Conservation (phyloP, 1,140 invertebrate genomes). For the Drosophila santomea region DNA sequence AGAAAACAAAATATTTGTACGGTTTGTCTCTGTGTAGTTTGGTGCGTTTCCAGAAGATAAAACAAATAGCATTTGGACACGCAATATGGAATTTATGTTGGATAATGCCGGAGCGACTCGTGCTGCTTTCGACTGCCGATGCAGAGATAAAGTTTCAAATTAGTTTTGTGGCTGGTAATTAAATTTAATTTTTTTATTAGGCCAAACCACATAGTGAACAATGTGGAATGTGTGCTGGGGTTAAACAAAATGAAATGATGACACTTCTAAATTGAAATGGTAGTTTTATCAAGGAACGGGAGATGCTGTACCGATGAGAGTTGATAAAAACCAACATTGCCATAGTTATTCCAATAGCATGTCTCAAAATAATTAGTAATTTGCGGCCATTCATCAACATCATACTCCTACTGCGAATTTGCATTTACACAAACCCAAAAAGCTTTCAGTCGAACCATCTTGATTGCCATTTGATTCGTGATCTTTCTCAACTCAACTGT, state of each 20-base stretch:
- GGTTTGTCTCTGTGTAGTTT: background rate
- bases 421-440: conserved; percentile 52
- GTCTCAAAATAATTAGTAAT: conserved; percentile 31
- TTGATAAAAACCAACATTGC: background rate
- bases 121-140: conserved; percentile 59
- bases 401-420: conserved; percentile 28
- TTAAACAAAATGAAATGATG: conserved; percentile 42
- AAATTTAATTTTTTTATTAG: conserved; percentile 81
- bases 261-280: conserved; percentile 39
- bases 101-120: conserved; percentile 53
- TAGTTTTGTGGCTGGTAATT: conserved; percentile 81
- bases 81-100: conserved; percentile 80
- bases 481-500: conserved; percentile 62
- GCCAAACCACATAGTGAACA: conserved; percentile 40
- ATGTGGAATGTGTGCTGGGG: conserved; percentile 21
- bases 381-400: conserved; percentile 34
- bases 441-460: conserved; percentile 58
- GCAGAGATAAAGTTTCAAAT: conserved; percentile 79
- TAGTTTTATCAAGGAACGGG: conserved; percentile 2
- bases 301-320: background rate
- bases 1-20: background rate
- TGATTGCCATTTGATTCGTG: conserved; percentile 77
- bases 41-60: conserved; percentile 49
- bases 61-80: conserved; percentile 78
- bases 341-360: conserved; percentile 22